A percentile compares a stretch with the other conserved stretches of the same genome.
These are phyloP conservation scores for Xestia ashworthii DNA, from an alignment of 2,888 invertebrate genomes.

Conservation along the genomic window DNA sequence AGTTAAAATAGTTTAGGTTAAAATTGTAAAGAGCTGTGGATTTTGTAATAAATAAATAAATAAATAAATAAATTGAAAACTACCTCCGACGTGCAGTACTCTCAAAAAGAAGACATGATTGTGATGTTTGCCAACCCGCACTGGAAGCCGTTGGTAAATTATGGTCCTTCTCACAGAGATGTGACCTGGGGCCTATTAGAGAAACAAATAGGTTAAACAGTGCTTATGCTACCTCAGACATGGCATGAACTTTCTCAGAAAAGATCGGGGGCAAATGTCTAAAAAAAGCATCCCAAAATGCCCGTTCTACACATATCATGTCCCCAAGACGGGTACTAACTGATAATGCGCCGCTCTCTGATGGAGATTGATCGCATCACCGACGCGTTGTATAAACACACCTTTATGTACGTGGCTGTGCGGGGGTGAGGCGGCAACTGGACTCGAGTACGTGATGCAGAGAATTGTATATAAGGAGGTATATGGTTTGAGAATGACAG, in stretches of 20 bases:
- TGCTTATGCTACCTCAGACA: not conserved
- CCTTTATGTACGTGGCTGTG: conserved; percentile 77
- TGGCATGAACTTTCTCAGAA: not conserved
- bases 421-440: conserved; percentile 70
- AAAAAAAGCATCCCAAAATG: not conserved
- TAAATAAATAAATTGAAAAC: too few relatives aligned
- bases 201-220: too few relatives aligned
- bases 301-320: conserved; percentile 69
- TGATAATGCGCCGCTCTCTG: conserved; percentile 84
- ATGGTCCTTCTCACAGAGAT: not conserved
- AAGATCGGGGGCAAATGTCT: not conserved
- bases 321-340: conserved; percentile 80
- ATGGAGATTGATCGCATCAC: conserved; percentile 87
- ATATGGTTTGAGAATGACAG: not conserved
- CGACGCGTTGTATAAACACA: conserved; percentile 81
- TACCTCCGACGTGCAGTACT: not conserved
- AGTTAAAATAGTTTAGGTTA: too few relatives aligned
- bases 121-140: too few relatives aligned
- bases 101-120: not conserved
- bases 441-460: conserved; percentile 79
- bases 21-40: too few relatives aligned
- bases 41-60: too few relatives aligned
- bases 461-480: conserved; percentile 26
- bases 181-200: not conserved
- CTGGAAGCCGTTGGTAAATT: not conserved